Evolutionary conservation across 2,797 vertebrate genomes (phyloP).

Genomic region (Emydoidea blandingii): DNA sequence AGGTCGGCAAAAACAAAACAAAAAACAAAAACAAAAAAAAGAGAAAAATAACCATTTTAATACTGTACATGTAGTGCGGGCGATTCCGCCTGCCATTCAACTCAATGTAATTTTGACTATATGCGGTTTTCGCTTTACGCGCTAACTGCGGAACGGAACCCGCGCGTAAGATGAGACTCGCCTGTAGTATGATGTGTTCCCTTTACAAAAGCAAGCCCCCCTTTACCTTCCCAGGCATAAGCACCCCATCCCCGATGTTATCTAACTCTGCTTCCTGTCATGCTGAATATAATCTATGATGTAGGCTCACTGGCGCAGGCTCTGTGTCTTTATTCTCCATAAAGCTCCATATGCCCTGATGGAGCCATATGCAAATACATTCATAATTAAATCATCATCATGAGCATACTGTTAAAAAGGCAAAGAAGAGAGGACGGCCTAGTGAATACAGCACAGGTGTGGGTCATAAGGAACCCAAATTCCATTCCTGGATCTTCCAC

Average conservation of each 20-base stretch:
- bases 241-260: background rate
- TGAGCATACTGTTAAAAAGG: background rate
- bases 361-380: rapidly evolving
- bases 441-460: background rate
- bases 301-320: background rate
- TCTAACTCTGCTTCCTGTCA: rapidly evolving
- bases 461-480: background rate
- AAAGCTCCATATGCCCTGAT: background rate
- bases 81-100: too few relatives aligned
- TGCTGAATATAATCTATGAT: background rate
- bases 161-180: too few relatives aligned
- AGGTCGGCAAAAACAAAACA: too few relatives aligned
- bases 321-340: rapidly evolving
- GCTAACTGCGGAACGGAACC: too few relatives aligned
- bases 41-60: too few relatives aligned
- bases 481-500: background rate
- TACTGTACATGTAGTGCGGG: too few relatives aligned
- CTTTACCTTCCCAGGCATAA: background rate
- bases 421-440: background rate
- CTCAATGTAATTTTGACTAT: too few relatives aligned
- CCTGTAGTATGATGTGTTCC: rapidly evolving
- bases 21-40: too few relatives aligned
- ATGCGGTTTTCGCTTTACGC: too few relatives aligned
- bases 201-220: background rate
- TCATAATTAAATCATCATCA: rapidly evolving